A percentile compares a stretch with the other conserved stretches of the same genome.
Evolutionary conservation across 2,113 vertebrate species (phyloP).

Genomic region (Callaeas wilsoni): DNA sequence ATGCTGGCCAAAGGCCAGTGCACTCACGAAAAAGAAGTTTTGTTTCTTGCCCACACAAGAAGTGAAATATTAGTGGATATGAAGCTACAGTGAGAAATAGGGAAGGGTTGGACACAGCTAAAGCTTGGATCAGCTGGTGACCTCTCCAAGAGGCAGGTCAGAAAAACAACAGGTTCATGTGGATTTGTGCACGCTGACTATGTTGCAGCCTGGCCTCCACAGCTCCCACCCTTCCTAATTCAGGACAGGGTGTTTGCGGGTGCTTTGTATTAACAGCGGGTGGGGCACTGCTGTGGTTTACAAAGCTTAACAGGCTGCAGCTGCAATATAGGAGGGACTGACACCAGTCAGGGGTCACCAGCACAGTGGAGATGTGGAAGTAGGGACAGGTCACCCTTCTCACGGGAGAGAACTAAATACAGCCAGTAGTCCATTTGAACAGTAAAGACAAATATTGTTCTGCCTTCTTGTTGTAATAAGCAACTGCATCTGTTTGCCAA

Average conservation of each 20-base stretch:
- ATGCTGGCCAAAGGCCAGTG: too few relatives aligned
- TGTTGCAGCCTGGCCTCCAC: background rate
- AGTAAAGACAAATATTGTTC: background rate
- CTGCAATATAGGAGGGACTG: background rate
- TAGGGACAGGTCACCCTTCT: background rate
- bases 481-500: background rate
- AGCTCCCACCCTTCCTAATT: too few relatives aligned
- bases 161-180: accelerated
- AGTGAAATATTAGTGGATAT: background rate
- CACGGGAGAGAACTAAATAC: background rate
- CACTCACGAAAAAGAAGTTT: too few relatives aligned
- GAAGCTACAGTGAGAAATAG: background rate
- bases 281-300: background rate
- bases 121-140: background rate
- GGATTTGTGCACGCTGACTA: background rate
- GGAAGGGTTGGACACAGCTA: background rate
- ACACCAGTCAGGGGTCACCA: too few relatives aligned
- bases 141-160: background rate
- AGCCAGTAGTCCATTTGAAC: background rate
- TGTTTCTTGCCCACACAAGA: too few relatives aligned
- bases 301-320: background rate
- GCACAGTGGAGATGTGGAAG: background rate
- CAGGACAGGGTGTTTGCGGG: background rate
- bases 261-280: accelerated
- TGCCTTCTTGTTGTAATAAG: background rate